phyloP scores from a whole-genome alignment of 2,113 vertebrate genomes.

The Petrocephalus microphthalmus region DNA sequence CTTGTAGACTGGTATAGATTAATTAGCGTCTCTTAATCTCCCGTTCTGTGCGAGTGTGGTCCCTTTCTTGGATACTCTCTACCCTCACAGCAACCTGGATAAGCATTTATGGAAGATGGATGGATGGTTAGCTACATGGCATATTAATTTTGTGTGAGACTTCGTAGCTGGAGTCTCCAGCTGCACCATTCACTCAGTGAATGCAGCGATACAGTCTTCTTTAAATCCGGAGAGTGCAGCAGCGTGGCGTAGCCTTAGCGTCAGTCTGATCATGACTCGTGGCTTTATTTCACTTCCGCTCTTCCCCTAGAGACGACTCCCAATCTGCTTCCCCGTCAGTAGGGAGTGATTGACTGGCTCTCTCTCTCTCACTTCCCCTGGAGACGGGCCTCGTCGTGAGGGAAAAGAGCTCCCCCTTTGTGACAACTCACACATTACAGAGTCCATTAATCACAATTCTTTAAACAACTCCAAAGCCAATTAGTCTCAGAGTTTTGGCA shows the following conservation, averaged over 20 bases:
- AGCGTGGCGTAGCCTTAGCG: neutral
- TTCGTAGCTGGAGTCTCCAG: neutral
- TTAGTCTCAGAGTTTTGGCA: constrained; percentile 40
- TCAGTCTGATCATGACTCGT: neutral
- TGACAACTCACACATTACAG: constrained; percentile 31
- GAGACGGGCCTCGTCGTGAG: neutral
- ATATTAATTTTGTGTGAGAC: neutral
- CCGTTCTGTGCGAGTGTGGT: neutral
- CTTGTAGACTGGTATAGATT: no score
- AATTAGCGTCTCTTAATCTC: neutral
- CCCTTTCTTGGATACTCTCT: neutral
- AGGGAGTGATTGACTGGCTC: neutral
- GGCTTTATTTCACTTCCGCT: neutral
- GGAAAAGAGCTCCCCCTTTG: neutral
- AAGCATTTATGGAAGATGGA: neutral
- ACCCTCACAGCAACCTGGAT: neutral
- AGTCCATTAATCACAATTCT: constrained; percentile 45
- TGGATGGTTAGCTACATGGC: neutral
- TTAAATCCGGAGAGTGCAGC: neutral
- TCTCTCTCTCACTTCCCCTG: neutral
- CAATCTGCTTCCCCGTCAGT: neutral
- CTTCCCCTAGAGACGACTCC: neutral
- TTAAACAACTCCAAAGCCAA: constrained; percentile 41
- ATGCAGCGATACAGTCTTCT: neutral
- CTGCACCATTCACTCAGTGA: neutral